Evolutionary conservation across 2,113 vertebrate genomes (phyloP).

Genomic region (Rhegmatorhina hoffmannsi): DNA sequence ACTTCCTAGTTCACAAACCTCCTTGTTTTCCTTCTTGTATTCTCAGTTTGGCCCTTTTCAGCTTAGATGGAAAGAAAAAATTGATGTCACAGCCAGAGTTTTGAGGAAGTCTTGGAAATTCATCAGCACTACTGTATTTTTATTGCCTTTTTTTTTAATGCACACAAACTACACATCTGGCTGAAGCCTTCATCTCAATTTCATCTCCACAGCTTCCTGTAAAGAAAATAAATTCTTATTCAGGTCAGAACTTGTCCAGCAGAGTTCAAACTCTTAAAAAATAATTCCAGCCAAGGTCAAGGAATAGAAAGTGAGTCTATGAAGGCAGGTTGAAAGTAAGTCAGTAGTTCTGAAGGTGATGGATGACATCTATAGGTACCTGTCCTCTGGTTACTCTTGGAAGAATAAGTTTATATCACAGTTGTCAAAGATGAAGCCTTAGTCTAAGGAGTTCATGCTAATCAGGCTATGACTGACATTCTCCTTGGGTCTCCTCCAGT

Average conservation of each 20-base stretch:
- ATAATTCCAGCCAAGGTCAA: slow-evolving; percentile 47
- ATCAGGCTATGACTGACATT: slow-evolving; percentile 76
- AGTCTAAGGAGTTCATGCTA: slow-evolving; percentile 66
- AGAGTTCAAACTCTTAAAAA: slow-evolving; percentile 18
- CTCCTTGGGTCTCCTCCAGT: slow-evolving; percentile 69
- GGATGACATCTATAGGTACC: slow-evolving; percentile 63
- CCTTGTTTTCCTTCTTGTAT: background rate
- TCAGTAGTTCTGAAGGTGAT: slow-evolving; percentile 70
- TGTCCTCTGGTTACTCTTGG: slow-evolving; percentile 63
- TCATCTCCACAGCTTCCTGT: background rate
- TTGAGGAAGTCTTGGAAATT: background rate
- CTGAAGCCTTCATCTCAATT: background rate
- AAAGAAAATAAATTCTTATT: slow-evolving; percentile 25
- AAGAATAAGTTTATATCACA: slow-evolving; percentile 63
- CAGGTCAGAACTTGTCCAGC: background rate
- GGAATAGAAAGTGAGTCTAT: slow-evolving; percentile 20
- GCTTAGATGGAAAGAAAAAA: background rate
- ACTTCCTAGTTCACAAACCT: background rate
- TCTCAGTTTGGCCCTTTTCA: background rate
- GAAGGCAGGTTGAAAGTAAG: slow-evolving; percentile 49
- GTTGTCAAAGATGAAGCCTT: slow-evolving; percentile 69
- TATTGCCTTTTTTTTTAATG: background rate
- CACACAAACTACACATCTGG: background rate
- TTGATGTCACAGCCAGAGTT: background rate
- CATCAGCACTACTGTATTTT: background rate